Evolutionary conservation across 2,113 vertebrate species (phyloP), one percentile per base, ranked within the genome.

Genomic region (Gopherus evgoodei): DNA sequence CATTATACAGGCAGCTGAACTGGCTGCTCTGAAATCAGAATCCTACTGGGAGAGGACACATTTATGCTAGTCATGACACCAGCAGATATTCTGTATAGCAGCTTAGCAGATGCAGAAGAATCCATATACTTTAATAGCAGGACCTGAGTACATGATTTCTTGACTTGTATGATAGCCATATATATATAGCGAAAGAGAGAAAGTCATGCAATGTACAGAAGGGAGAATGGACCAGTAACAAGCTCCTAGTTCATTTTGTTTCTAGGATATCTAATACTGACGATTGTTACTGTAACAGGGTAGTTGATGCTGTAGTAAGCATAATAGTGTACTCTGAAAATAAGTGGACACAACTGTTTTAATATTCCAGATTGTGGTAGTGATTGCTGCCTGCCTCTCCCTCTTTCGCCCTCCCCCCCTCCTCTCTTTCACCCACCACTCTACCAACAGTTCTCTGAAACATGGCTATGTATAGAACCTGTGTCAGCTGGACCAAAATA

Each of bases 1-100:
- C 56, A 82, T 69, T 84, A 84, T 85, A 88, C 35, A 0, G 1
- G 24, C 47, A 90, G 31, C 31, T 89, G 87, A 89, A 86, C 13
- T 76, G 86, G 6, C 31, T 89, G 50, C 44, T 9, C 31, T 91
- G 54, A 90, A 94, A 95, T 91, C 88, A 93, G 85, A 72, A 88
- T 76, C 49, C 25, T 57, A 38, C 78, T 19, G 69, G 47, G 29
- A 86, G 3, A 49, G 5, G 0, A 12, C 11, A 38, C 0, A 4
- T 89, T 84, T 75, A 19, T 89, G 76, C 56, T 72, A 90, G 17
- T 81, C 91, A 84, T 84, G 76, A 84, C 84, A 92, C 3, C 53
- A 75, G 22, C 1, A 57, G 86, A 95, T 87, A 38, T 5, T 86
- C 54, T 83, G 17, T 79, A 76, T 1, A 84, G 90, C 87, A 86